A percentile compares a stretch with the other conserved stretches of the same genome.
phyloP scores from a whole-genome alignment of 2,888 invertebrate genomes.

The Plutella xylostella region DNA sequence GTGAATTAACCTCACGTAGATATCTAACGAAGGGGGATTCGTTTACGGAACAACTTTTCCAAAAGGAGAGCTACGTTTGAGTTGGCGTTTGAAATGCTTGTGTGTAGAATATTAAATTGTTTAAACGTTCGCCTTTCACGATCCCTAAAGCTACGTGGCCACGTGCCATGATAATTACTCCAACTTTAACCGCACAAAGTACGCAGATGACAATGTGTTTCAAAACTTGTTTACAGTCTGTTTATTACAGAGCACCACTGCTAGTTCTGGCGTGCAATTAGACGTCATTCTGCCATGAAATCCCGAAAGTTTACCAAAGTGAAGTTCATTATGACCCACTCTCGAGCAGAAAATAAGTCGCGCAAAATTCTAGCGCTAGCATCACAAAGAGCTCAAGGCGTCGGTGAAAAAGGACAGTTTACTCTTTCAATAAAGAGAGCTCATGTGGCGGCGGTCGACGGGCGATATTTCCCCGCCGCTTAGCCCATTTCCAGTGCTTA shows the following conservation, averaged over 20 bases:
- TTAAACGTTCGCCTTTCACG: constrained; percentile 62
- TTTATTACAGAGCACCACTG: constrained; percentile 18
- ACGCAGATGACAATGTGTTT: constrained; percentile 16
- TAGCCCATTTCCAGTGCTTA: constrained; percentile 58
- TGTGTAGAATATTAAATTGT: constrained; percentile 68
- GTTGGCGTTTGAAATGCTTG: constrained; percentile 63
- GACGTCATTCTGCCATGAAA: constrained; percentile 40
- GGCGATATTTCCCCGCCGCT: constrained; percentile 50
- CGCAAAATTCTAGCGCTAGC: constrained; percentile 40
- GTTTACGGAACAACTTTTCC: constrained; percentile 63
- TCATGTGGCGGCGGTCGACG: constrained; percentile 38
- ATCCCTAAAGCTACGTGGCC: constrained; percentile 39
- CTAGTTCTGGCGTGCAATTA: constrained; percentile 32
- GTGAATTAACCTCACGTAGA: constrained; percentile 68
- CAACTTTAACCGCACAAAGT: constrained; percentile 47
- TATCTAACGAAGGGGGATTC: constrained; percentile 66
- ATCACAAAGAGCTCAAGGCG: constrained; percentile 54
- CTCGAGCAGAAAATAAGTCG: constrained; percentile 50
- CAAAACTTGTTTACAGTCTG: constrained; percentile 2
- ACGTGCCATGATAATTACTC: constrained; percentile 55
- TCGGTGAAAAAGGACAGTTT: constrained; percentile 64
- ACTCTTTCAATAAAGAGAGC: constrained; percentile 60
- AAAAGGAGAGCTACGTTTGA: constrained; percentile 60
- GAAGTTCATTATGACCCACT: constrained; percentile 42
- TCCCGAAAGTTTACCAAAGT: constrained; percentile 38